Evolutionary conservation across 1,140 invertebrate genomes (phyloP).

Genomic region (Macrocentrus cingulum): DNA sequence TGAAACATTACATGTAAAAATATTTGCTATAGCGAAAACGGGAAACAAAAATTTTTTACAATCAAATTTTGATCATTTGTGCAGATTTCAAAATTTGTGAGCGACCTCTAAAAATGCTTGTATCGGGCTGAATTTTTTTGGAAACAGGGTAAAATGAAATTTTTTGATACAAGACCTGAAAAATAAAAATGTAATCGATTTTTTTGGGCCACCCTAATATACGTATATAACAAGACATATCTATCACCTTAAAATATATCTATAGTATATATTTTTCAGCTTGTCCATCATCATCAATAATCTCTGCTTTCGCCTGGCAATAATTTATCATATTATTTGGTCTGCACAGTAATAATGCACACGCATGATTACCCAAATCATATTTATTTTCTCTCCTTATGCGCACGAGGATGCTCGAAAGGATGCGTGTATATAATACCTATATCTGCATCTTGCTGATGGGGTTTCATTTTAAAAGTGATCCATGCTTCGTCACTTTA

Average conservation of each 20-base stretch:
- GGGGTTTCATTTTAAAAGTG: slow-evolving; percentile 13
- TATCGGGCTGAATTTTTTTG: too few relatives aligned
- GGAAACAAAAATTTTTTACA: too few relatives aligned
- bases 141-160: too few relatives aligned
- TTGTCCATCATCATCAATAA: slow-evolving; percentile 15
- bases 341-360: neutral
- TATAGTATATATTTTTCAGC: slow-evolving; percentile 9
- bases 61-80: too few relatives aligned
- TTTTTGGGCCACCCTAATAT: too few relatives aligned
- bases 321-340: slow-evolving; percentile 17
- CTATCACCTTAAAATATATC: slow-evolving; percentile 18
- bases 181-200: neutral
- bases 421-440: neutral
- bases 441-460: slow-evolving; percentile 9
- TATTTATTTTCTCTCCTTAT: slow-evolving; percentile 1
- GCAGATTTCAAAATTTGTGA: too few relatives aligned
- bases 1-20: too few relatives aligned
- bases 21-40: too few relatives aligned
- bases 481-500: neutral
- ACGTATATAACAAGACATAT: slow-evolving; percentile 14
- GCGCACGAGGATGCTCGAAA: neutral
- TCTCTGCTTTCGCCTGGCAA: slow-evolving; percentile 13
- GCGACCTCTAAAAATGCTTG: too few relatives aligned
- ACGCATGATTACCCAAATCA: neutral
- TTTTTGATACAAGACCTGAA: too few relatives aligned